A percentile compares a stretch with the other conserved stretches of the same genome.
These are phyloP conservation scores for Drosophila rhopaloa DNA, from an alignment of 1,140 invertebrate species.

Conservation along the genomic window DNA sequence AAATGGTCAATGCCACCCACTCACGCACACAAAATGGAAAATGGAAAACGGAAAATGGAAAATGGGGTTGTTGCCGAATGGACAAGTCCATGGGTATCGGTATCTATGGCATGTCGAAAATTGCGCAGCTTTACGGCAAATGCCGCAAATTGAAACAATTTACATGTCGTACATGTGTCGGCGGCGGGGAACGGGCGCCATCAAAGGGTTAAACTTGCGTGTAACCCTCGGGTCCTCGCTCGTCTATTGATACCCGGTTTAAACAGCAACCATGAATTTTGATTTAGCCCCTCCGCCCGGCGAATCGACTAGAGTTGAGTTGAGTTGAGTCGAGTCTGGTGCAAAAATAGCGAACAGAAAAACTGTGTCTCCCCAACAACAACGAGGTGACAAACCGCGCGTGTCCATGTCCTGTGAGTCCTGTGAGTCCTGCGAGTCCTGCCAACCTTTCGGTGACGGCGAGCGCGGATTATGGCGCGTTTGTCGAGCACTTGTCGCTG, in stretches of 20 bases:
- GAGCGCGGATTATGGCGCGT: slow-evolving; percentile 75
- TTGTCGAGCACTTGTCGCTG: slow-evolving; percentile 54
- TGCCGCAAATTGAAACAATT: slow-evolving; percentile 83
- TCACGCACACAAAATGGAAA: slow-evolving; percentile 13
- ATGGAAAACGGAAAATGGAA: neutral
- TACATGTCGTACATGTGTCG: slow-evolving; percentile 80
- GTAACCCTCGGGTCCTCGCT: slow-evolving; percentile 52
- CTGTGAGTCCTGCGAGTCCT: neutral
- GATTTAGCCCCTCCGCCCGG: slow-evolving; percentile 59
- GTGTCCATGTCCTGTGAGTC: slow-evolving; percentile 36
- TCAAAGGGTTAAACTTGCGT: slow-evolving; percentile 80
- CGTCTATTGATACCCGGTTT: slow-evolving; percentile 72
- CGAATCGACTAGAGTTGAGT: neutral
- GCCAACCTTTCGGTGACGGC: slow-evolving; percentile 46
- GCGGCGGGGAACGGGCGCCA: slow-evolving; percentile 28
- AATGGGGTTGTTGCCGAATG: slow-evolving; percentile 13
- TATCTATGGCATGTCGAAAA: slow-evolving; percentile 78
- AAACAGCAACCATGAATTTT: slow-evolving; percentile 80
- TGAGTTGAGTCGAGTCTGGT: neutral
- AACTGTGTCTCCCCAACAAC: slow-evolving; percentile 26
- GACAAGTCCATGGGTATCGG: slow-evolving; percentile 51
- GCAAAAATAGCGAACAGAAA: slow-evolving; percentile 22
- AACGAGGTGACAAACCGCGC: slow-evolving; percentile 77
- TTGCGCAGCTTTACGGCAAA: slow-evolving; percentile 81
- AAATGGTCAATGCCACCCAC: slow-evolving; percentile 26